phyloP scores from a whole-genome alignment of 2,888 invertebrate species.

The Branchipolynoe longqiensis region DNA sequence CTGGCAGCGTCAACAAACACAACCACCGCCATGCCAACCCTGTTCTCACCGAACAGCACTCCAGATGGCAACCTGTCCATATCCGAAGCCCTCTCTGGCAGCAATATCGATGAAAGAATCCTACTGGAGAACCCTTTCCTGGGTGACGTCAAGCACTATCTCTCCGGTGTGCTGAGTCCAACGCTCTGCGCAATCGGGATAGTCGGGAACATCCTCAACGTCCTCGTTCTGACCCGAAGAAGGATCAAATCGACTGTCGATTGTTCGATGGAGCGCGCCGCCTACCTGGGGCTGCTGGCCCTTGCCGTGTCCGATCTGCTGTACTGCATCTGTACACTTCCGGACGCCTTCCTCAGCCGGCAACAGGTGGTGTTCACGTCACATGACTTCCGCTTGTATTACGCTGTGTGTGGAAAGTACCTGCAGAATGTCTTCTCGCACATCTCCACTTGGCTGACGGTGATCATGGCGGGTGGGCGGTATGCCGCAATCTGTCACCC shows the following conservation, averaged over 20 bases:
- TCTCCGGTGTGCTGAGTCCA: constrained; percentile 75
- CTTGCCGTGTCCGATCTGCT: constrained; percentile 79
- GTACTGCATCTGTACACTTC: constrained; percentile 77
- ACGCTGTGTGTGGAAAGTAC: constrained; percentile 66
- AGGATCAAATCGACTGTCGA: constrained; percentile 75
- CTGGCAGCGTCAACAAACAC: no score
- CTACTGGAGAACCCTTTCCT: neutral
- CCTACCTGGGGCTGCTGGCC: constrained; percentile 79
- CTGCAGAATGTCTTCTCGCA: constrained; percentile 79
- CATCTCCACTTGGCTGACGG: constrained; percentile 79
- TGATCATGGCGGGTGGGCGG: constrained; percentile 80
- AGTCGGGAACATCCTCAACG: constrained; percentile 77
- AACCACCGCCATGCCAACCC: no score
- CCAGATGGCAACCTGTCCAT: no score
- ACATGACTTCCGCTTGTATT: constrained; percentile 68
- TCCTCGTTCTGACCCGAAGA: constrained; percentile 77
- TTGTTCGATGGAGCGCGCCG: constrained; percentile 79
- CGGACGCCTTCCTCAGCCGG: constrained; percentile 73
- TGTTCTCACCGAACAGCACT: no score
- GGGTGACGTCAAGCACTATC: constrained; percentile 67
- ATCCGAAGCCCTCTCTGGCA: no score
- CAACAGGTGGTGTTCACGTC: constrained; percentile 65
- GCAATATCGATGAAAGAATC: no score
- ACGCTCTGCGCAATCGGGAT: constrained; percentile 76
- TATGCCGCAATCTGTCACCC: constrained; percentile 81